phyloP scores from a whole-genome alignment of 2,797 vertebrate genomes.

The Salarias fasciatus region DNA sequence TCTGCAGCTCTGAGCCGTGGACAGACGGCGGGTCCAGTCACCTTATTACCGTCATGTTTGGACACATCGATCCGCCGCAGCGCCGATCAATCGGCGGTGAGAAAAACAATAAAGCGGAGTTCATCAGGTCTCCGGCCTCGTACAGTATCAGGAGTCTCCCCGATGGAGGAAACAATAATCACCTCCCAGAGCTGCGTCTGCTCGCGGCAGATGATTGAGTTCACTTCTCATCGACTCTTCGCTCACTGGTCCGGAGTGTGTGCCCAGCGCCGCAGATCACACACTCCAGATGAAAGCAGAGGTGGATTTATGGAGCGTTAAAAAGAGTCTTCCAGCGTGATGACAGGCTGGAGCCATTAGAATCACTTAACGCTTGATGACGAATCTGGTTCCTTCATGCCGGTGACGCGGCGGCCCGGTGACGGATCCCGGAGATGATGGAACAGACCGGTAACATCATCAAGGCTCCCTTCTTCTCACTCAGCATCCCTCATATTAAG shows the following conservation, averaged over 20 bases:
- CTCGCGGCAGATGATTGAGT: slow-evolving; percentile 15
- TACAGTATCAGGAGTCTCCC: slow-evolving; percentile 24
- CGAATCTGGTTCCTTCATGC: slow-evolving; percentile 74
- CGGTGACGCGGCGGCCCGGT: slow-evolving; percentile 58
- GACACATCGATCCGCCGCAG: slow-evolving; percentile 70
- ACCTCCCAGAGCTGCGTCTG: slow-evolving; percentile 14
- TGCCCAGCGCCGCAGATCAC: slow-evolving; percentile 13
- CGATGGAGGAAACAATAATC: slow-evolving; percentile 31
- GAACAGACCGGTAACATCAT: slow-evolving; percentile 72
- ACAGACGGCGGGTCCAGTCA: slow-evolving; percentile 59
- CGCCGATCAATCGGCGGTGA: slow-evolving; percentile 72
- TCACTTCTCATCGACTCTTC: slow-evolving; percentile 15
- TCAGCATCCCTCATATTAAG: slow-evolving; percentile 76
- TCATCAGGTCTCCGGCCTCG: slow-evolving; percentile 56
- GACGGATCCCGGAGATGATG: slow-evolving; percentile 74
- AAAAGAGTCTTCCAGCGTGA: slow-evolving; percentile 52
- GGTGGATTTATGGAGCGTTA: slow-evolving; percentile 54
- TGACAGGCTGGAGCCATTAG: slow-evolving; percentile 48
- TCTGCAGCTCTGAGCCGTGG: slow-evolving; percentile 72
- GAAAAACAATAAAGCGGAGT: slow-evolving; percentile 61
- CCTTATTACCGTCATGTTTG: slow-evolving; percentile 73
- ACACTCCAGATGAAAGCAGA: slow-evolving; percentile 16
- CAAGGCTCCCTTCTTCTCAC: slow-evolving; percentile 70
- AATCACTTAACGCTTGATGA: slow-evolving; percentile 71
- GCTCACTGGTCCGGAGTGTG: too few species aligned